Evolutionary conservation across 2,888 invertebrate genomes (phyloP).

Genomic region (Chironomus riparius): DNA sequence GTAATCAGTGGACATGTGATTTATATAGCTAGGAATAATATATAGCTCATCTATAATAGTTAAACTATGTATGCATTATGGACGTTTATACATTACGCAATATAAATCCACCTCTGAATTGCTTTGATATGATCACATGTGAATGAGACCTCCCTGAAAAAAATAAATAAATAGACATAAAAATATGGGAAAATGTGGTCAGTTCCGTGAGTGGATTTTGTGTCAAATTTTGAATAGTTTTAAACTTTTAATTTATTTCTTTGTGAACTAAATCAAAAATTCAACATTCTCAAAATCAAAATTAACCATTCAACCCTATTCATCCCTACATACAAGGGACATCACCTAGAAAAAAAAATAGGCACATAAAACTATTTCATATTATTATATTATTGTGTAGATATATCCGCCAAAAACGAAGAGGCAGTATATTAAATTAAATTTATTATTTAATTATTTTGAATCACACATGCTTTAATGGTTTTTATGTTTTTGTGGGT

Average conservation of each 20-base stretch:
- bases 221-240: too few relatives aligned
- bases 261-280: too few relatives aligned
- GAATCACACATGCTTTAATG: conserved; percentile 16
- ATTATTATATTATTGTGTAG: too few relatives aligned
- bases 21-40: background rate
- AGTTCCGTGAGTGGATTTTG: too few relatives aligned
- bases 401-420: background rate
- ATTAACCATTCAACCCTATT: too few relatives aligned
- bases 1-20: background rate
- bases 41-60: background rate
- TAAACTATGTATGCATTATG: too few relatives aligned
- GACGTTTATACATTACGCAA: too few relatives aligned
- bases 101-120: background rate
- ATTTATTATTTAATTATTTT: conserved; percentile 27
- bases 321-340: background rate
- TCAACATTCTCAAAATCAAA: too few relatives aligned
- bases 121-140: background rate
- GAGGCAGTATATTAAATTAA: conserved; percentile 11
- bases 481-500: background rate
- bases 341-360: background rate
- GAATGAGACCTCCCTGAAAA: too few relatives aligned
- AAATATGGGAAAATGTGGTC: too few relatives aligned
- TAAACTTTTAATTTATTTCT: too few relatives aligned
- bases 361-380: background rate
- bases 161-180: too few relatives aligned